Evolutionary conservation across 2,113 vertebrate genomes (phyloP), one percentile per base, ranked within the genome.

Genomic region (Verasper variegatus): DNA sequence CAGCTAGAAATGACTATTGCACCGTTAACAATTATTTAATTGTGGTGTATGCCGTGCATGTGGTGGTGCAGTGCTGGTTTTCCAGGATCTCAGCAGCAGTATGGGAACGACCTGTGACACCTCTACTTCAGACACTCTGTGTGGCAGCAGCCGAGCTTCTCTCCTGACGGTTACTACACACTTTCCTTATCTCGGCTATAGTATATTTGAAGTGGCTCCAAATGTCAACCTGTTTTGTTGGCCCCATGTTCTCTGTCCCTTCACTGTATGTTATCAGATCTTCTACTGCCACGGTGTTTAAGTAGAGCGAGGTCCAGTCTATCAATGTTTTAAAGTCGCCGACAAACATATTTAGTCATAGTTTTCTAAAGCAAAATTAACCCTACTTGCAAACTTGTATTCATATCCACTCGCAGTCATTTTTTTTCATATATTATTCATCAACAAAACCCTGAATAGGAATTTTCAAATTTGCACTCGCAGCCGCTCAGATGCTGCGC

Each of bases 381-480:
- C 2, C 15, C 3, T 20, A 42, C 4, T 4, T 45, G 23, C 9
- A 68, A 68, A 51, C 35, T 49, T 17, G 12, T 45, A 20, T 67
- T 78, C 2, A 45, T 7, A 52, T 77, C 23, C 9, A 4, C 31
- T 40, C 51, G 21, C 54, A 64, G 54, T 10, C 27, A 68, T 62
- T 64, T 78, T 60, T 63, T 78, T 60, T 69, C 9, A 58, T 71
- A 2, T 42, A 21, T 71, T 76, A 80, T 14, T 51, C 6, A 1
- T 42, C 69, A 68, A 62, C 24, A 26, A 56, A 77, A 55, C 64
- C 74, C 18, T 52, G 23, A 64, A 26, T 58, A 6, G 7, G 10
- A 83, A 71, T 76, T 66, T 13, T 65, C 59, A 18, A 3, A 75
- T 82, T 79, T 77, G 74, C 61, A 31, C 26, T 35, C 3, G 31